A percentile compares a stretch with the other conserved stretches of the same genome.
Evolutionary conservation across 2,797 vertebrate genomes (phyloP).

Genomic region (Propithecus perrieri): DNA sequence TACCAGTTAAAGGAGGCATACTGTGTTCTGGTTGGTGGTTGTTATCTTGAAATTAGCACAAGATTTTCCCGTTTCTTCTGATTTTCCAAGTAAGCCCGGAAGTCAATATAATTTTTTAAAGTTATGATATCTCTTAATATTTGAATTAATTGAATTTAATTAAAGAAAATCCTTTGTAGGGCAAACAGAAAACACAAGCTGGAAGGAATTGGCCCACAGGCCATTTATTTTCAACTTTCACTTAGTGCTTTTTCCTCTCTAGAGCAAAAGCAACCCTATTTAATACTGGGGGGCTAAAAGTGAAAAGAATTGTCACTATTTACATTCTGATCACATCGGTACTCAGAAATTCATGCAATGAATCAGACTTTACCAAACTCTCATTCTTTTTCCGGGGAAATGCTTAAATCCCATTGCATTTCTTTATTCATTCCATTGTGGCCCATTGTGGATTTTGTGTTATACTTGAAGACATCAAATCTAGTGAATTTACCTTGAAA

Average conservation of each 20-base stretch:
- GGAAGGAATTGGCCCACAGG: neutral
- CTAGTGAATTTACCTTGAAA: neutral
- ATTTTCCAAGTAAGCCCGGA: neutral
- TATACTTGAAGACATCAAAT: neutral
- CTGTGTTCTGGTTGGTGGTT: neutral
- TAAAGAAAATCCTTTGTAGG: neutral
- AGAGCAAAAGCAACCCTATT: neutral
- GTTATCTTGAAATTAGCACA: neutral
- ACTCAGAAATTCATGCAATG: neutral
- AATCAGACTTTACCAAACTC: neutral
- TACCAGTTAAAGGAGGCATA: neutral
- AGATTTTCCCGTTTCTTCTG: neutral
- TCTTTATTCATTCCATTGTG: neutral
- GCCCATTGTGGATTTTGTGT: neutral
- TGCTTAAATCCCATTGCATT: neutral
- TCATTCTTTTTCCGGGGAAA: neutral
- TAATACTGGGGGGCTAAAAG: neutral
- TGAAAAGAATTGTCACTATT: neutral
- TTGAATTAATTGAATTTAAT: conserved; percentile 32
- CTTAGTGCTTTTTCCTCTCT: neutral
- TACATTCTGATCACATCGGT: neutral
- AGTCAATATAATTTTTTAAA: neutral
- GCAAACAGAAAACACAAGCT: neutral
- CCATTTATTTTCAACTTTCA: neutral
- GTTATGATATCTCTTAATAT: neutral